phyloP scores from a whole-genome alignment of 2,113 vertebrate genomes.

The Urocolius indicus region DNA sequence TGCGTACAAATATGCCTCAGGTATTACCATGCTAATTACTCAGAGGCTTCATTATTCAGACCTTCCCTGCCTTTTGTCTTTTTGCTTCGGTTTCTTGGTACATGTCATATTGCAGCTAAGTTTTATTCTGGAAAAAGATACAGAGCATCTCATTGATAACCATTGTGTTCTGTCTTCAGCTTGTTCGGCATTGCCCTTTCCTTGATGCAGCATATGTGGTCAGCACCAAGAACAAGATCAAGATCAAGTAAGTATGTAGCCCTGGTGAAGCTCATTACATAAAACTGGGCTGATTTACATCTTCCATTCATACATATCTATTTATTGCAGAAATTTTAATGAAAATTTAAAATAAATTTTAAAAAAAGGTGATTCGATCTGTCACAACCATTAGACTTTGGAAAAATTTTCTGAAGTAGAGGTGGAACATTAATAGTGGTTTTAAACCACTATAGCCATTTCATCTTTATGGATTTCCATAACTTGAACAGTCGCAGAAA shows the following conservation, averaged over 20 bases:
- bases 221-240: not conserved
- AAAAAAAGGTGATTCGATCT: not conserved
- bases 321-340: not conserved
- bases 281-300: not conserved
- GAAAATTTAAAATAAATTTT: not conserved
- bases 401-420: constrained; percentile 24
- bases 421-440: constrained; percentile 13
- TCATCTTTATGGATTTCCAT: constrained; percentile 28
- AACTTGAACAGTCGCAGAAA: constrained; percentile 24
- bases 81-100: not conserved
- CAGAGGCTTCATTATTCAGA: constrained; percentile 20
- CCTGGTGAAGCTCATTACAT: not conserved
- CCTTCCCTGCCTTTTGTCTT: constrained; percentile 2
- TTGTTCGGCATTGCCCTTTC: not conserved
- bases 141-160: not conserved
- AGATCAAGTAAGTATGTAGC: not conserved
- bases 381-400: not conserved
- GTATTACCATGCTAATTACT: constrained; percentile 58
- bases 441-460: constrained; percentile 29
- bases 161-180: not conserved
- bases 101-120: not conserved
- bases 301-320: not conserved
- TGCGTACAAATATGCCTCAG: constrained; percentile 30
- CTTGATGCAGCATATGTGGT: not conserved
- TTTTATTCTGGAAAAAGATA: not conserved